Conservation (phyloP, 1,140 invertebrate species). For the Zaprionus ghesquierei region DNA sequence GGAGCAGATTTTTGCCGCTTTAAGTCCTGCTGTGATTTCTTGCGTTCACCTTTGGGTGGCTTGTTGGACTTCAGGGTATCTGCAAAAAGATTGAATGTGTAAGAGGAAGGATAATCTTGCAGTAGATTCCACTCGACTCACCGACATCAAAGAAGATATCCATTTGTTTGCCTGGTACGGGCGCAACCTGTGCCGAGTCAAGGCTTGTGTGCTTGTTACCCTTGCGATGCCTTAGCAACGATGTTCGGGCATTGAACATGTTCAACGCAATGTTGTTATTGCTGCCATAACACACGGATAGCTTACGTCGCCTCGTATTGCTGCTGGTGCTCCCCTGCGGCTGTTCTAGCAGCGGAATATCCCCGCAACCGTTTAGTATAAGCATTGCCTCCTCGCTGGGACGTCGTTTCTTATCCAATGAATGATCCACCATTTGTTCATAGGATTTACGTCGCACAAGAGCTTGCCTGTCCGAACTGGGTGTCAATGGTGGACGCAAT, state of each 20-base stretch:
- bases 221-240: slow-evolving; percentile 52
- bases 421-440: slow-evolving; percentile 84
- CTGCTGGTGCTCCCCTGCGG: slow-evolving; percentile 12
- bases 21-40: slow-evolving; percentile 42
- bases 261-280: slow-evolving; percentile 65
- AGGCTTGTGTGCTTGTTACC: slow-evolving; percentile 59
- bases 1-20: neutral
- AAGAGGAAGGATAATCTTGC: neutral
- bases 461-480: slow-evolving; percentile 25
- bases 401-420: slow-evolving; percentile 84
- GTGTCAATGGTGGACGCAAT: slow-evolving; percentile 18
- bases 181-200: slow-evolving; percentile 27
- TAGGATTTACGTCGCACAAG: slow-evolving; percentile 85
- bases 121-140: slow-evolving; percentile 7
- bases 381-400: slow-evolving; percentile 91
- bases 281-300: slow-evolving; percentile 74
- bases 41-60: slow-evolving; percentile 33
- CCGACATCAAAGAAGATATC: slow-evolving; percentile 67
- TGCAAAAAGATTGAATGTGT: slow-evolving; percentile 14
- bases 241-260: slow-evolving; percentile 29
- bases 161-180: slow-evolving; percentile 32
- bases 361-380: slow-evolving; percentile 83
- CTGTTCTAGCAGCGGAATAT: slow-evolving; percentile 47
- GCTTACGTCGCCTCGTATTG: slow-evolving; percentile 51
- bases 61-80: slow-evolving; percentile 59